Evolutionary conservation across 2,888 invertebrate species (phyloP), one percentile per base, ranked within the genome.

Genomic region (Drosophila fungiperda): DNA sequence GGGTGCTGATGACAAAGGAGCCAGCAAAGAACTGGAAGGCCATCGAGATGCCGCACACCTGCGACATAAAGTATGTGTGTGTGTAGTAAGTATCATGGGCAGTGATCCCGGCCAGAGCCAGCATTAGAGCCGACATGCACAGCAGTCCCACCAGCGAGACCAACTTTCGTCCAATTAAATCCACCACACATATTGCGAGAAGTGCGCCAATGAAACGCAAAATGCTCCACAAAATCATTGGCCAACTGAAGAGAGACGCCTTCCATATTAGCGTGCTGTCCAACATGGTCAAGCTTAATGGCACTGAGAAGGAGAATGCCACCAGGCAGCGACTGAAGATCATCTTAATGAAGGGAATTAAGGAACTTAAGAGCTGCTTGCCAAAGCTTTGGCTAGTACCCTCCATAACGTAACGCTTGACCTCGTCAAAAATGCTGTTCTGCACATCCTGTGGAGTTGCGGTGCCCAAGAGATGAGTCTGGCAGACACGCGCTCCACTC

Each of bases 251-350:
- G 6, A 65, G 53, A 38, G 64, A 29, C 0, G 3, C 17, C 20
- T 76, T 38, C 45, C 61, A 59, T 0, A 73, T 33, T 0, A 48
- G 29, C 1, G 73, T 84, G 54, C 89, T 87, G 1, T 35, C 49
- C 35, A 79, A 33, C 69, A 87, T 67, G 5, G 80, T 62, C 3
- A 33, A 1, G 32, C 76, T 87, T 8, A 92, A 68, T 0, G 92
- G 92, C 35, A 89, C 11, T 0, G 92, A 88, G 53, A 92, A 87
- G 17, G 86, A 71, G 62, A 92, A 91, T 11, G 92, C 84, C n/a
- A 92, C 80, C 11, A 90, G 68, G 64, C 82, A 76, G 45, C 92
- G 91, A 53, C 84, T 86, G 32, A 91, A 40, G 33, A 85, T 68
- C 62, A 90, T 67, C 52, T 90, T 92, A 0, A 83, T 0, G 40